Percentiles rank a stretch among this genome's conserved stretches.
phyloP scores from a whole-genome alignment of 2,888 invertebrate species.

The Aphidius colemani region DNA sequence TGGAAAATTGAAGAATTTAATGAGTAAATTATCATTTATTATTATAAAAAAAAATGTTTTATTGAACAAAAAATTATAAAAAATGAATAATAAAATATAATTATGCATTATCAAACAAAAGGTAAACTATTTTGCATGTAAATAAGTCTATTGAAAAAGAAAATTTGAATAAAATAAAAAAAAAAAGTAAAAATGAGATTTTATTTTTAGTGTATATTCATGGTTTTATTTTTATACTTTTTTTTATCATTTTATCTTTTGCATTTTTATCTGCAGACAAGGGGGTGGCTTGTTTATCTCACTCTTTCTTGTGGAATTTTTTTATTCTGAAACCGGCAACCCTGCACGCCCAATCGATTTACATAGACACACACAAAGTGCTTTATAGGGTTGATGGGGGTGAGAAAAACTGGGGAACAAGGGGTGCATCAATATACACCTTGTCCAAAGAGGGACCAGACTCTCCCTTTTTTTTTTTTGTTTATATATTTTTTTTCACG shows the following conservation, averaged over 20 bases:
- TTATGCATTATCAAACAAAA: conserved; percentile 9
- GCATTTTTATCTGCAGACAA: conserved; percentile 20
- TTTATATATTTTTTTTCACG: neutral
- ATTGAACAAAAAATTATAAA: conserved; percentile 6
- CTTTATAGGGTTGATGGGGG: conserved; percentile 12
- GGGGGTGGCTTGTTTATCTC: conserved; percentile 25
- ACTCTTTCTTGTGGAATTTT: conserved; percentile 34
- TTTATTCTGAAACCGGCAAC: conserved; percentile 40
- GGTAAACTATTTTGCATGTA: neutral
- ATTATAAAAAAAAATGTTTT: conserved; percentile 12
- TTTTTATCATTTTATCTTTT: neutral
- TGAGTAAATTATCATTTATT: neutral
- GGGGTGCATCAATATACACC: conserved; percentile 18
- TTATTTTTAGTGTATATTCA: neutral
- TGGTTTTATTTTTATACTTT: conserved; percentile 12
- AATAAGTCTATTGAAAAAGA: conserved; percentile 5
- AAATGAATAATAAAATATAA: neutral
- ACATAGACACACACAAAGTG: conserved; percentile 37
- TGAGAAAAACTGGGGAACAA: conserved; percentile 2
- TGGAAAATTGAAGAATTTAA: conserved; percentile 32
- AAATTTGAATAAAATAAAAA: neutral
- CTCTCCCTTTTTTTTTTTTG: neutral
- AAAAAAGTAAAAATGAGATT: neutral
- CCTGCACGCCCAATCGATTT: conserved; percentile 42
- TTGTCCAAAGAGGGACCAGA: conserved; percentile 21